Conservation (phyloP, 1,140 invertebrate genomes). For the Rhopalosiphum maidis region DNA sequence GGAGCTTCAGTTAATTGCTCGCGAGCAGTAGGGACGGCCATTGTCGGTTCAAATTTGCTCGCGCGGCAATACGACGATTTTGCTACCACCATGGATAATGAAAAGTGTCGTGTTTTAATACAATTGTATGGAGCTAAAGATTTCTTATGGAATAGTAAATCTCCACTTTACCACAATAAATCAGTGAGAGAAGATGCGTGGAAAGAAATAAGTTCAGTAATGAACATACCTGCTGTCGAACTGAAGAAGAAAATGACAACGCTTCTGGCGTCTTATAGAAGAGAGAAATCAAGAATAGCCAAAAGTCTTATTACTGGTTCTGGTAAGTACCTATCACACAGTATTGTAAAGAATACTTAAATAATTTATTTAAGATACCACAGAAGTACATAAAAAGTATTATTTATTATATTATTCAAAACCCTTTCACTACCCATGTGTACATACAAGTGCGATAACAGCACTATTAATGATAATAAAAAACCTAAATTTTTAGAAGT, state of each 20-base stretch:
- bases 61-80: neutral
- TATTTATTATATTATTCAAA: too few relatives aligned
- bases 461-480: too few relatives aligned
- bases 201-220: slow-evolving; percentile 57
- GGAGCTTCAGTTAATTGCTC: slow-evolving; percentile 23
- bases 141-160: slow-evolving; percentile 35
- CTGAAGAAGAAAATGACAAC: slow-evolving; percentile 61
- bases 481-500: too few relatives aligned
- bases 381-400: too few relatives aligned
- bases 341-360: neutral
- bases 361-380: neutral
- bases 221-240: slow-evolving; percentile 59
- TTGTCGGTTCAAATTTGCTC: neutral
- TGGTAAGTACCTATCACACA: neutral
- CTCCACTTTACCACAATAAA: slow-evolving; percentile 23
- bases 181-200: slow-evolving; percentile 57
- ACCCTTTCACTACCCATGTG: too few relatives aligned
- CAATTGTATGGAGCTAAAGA: neutral
- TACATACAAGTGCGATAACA: too few relatives aligned
- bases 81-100: neutral
- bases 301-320: slow-evolving; percentile 43
- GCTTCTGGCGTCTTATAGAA: slow-evolving; percentile 60
- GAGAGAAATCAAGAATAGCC: slow-evolving; percentile 58
- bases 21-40: neutral
- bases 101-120: slow-evolving; percentile 36